Evolutionary conservation across 2,888 invertebrate genomes (phyloP).

Genomic region (Lycaena phlaeas): DNA sequence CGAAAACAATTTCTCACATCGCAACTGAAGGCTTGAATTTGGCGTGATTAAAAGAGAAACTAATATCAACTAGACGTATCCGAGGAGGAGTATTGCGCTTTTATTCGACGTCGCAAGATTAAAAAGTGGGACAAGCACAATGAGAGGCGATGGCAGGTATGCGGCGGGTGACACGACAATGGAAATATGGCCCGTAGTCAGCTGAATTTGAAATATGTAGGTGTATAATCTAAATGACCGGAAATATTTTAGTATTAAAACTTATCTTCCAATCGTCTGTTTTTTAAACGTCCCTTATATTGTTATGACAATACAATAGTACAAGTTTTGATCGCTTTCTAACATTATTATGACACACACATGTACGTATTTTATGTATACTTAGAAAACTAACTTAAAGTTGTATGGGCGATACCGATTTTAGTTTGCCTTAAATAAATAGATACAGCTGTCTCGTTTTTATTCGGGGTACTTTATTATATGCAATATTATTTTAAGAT

Average conservation of each 20-base stretch:
- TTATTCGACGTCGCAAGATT: conserved; percentile 64
- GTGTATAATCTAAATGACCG: conserved; percentile 3
- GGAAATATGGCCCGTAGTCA: conserved; percentile 40
- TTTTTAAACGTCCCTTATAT: too few relatives aligned
- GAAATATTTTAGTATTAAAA: not conserved
- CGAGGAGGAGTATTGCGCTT: conserved; percentile 48
- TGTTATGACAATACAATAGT: too few relatives aligned
- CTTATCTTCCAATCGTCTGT: too few relatives aligned
- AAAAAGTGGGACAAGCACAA: conserved; percentile 61
- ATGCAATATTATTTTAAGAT: too few relatives aligned
- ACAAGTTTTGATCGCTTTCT: too few relatives aligned
- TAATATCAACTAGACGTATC: conserved; percentile 48
- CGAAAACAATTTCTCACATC: not conserved
- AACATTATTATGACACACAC: too few relatives aligned
- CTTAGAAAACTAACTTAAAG: too few relatives aligned
- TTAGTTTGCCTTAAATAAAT: too few relatives aligned
- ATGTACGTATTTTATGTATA: too few relatives aligned
- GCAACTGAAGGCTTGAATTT: conserved; percentile 23
- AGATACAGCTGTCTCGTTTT: too few relatives aligned
- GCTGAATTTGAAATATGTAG: conserved; percentile 21
- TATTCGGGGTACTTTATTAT: too few relatives aligned
- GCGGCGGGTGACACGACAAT: conserved; percentile 43
- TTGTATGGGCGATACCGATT: too few relatives aligned
- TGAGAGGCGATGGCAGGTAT: conserved; percentile 39
- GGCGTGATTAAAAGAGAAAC: conserved; percentile 49